A percentile compares a stretch with the other conserved stretches of the same genome.
Evolutionary conservation across 2,888 invertebrate species (phyloP).

Genomic region (Hipparchia sbordonii): DNA sequence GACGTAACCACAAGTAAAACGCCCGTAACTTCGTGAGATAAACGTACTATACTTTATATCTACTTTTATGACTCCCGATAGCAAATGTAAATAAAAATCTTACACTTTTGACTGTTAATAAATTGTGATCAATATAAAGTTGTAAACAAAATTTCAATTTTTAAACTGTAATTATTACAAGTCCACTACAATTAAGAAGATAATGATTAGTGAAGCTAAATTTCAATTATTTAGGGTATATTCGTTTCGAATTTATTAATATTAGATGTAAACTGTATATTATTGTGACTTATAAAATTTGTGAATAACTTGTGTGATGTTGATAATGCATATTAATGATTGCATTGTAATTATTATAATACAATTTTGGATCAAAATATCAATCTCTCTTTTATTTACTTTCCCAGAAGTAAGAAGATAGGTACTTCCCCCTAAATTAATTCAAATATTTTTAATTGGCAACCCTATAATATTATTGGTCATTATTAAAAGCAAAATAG

Average conservation of each 20-base stretch:
- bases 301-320: constrained; percentile 79
- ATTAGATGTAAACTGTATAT: constrained; percentile 68
- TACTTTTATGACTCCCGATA: neutral
- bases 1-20: too few relatives aligned
- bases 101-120: constrained; percentile 26
- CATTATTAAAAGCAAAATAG: neutral
- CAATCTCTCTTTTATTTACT: constrained; percentile 48
- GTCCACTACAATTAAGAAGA: constrained; percentile 40
- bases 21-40: too few relatives aligned
- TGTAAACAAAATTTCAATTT: constrained; percentile 22
- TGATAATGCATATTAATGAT: constrained; percentile 72
- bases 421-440: neutral
- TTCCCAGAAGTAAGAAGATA: too few relatives aligned
- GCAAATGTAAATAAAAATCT: constrained; percentile 29
- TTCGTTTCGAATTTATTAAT: constrained; percentile 77
- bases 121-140: neutral
- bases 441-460: neutral
- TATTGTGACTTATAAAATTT: constrained; percentile 54
- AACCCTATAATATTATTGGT: neutral
- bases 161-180: constrained; percentile 24
- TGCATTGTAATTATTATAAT: constrained; percentile 62
- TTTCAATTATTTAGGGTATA: constrained; percentile 51
- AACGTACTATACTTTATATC: neutral
- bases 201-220: constrained; percentile 35
- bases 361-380: constrained; percentile 75